A percentile compares a stretch with the other conserved stretches of the same genome.
Evolutionary conservation across 1,140 invertebrate species (phyloP).

Genomic region (Diplogasteroides magnus): DNA sequence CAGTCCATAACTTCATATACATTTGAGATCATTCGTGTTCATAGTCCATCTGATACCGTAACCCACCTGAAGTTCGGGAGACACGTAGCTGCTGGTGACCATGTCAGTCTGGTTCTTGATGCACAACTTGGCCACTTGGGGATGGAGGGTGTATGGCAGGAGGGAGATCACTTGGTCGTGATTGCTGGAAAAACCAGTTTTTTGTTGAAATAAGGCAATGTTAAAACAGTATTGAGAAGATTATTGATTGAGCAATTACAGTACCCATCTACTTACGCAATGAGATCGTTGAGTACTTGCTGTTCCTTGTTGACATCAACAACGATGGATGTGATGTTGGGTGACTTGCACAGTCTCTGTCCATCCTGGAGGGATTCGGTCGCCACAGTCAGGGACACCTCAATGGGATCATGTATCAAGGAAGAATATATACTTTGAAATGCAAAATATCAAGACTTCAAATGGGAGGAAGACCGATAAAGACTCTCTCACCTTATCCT

Average conservation of each 20-base stretch:
- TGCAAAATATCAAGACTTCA: too few species aligned
- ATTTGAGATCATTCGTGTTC: not conserved
- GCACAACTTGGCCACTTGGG: slow-evolving; percentile 74
- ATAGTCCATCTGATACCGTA: slow-evolving; percentile 55
- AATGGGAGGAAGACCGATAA: not conserved
- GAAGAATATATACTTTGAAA: too few species aligned
- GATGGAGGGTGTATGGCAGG: slow-evolving; percentile 84
- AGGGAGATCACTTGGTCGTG: slow-evolving; percentile 77
- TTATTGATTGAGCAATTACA: too few species aligned
- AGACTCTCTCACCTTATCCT: slow-evolving; percentile 61
- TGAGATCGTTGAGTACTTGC: slow-evolving; percentile 68
- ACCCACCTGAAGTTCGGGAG: slow-evolving; percentile 70
- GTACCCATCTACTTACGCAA: slow-evolving; percentile 54
- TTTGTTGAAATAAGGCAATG: too few species aligned
- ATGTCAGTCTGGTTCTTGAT: slow-evolving; percentile 79
- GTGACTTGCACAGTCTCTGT: slow-evolving; percentile 73
- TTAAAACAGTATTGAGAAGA: too few species aligned
- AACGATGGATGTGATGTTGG: slow-evolving; percentile 74
- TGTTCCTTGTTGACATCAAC: slow-evolving; percentile 72
- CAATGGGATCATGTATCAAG: too few species aligned
- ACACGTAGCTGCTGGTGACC: slow-evolving; percentile 92
- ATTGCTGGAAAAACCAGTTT: slow-evolving; percentile 57
- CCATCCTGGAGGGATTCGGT: slow-evolving; percentile 81
- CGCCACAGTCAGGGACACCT: slow-evolving; percentile 73
- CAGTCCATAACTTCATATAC: too few species aligned